phyloP scores from a whole-genome alignment of 1,140 invertebrate species.

The Teleogryllus occipitalis region DNA sequence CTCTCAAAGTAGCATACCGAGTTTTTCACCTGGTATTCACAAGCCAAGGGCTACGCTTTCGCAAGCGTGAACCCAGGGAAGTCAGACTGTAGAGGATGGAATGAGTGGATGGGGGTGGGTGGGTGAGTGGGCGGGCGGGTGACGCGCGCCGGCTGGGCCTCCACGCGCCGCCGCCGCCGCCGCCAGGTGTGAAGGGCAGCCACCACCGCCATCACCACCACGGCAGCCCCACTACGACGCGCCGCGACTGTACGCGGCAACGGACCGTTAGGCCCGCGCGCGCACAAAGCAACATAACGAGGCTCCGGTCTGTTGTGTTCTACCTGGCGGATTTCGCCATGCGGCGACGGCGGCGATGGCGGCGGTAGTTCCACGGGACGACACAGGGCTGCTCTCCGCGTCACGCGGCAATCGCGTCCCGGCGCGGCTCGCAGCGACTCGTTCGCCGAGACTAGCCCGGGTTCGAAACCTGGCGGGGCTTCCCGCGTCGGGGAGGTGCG shows the following conservation, averaged over 20 bases:
- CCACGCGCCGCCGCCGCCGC: not conserved
- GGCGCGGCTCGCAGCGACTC: too few relatives aligned
- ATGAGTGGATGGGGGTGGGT: too few relatives aligned
- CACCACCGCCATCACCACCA: too few relatives aligned
- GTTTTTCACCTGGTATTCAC: too few relatives aligned
- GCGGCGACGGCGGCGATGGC: too few relatives aligned
- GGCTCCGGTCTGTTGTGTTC: not conserved
- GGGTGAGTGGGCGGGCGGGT: not conserved
- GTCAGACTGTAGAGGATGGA: not conserved
- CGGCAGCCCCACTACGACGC: not conserved
- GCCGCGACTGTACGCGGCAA: not conserved
- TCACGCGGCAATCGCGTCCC: too few relatives aligned
- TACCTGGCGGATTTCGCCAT: not conserved
- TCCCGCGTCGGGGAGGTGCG: not conserved
- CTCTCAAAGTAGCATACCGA: too few relatives aligned
- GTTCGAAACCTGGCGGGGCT: not conserved
- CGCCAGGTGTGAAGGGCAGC: not conserved
- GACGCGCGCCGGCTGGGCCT: not conserved
- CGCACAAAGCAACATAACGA: not conserved
- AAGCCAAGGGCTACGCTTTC: too few relatives aligned
- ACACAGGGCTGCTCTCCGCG: too few relatives aligned
- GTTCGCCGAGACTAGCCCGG: too few relatives aligned
- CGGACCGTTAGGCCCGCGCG: not conserved
- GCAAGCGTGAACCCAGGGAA: not conserved
- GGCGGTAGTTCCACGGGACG: too few relatives aligned